Percentiles rank a stretch among this genome's conserved stretches.
These are phyloP conservation scores for Panulirus ornatus DNA, from an alignment of 1,140 invertebrate genomes.

Conservation along the genomic window DNA sequence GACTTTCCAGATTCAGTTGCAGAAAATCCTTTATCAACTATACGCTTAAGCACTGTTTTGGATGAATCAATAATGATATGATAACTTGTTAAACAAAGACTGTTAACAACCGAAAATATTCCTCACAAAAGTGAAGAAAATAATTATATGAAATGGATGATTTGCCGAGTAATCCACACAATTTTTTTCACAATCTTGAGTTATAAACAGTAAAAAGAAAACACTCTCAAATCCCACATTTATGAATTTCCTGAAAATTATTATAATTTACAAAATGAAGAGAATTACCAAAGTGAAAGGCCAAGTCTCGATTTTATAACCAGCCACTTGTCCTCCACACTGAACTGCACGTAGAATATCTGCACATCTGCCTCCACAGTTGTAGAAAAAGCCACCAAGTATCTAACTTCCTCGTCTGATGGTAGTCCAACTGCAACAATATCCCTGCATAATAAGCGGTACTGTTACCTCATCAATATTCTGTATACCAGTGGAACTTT, in stretches of 20 bases:
- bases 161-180: too few relatives aligned
- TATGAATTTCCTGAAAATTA: neutral
- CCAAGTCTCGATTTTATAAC: neutral
- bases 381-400: neutral
- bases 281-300: conserved; percentile 7
- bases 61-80: too few relatives aligned
- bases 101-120: too few relatives aligned
- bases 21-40: too few relatives aligned
- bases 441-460: neutral
- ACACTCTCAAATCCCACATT: too few relatives aligned
- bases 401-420: neutral
- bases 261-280: neutral
- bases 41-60: too few relatives aligned
- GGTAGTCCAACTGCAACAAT: conserved; percentile 13
- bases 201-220: too few relatives aligned
- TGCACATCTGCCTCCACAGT: neutral
- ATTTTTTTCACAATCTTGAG: too few relatives aligned
- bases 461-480: neutral
- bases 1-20: too few relatives aligned
- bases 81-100: too few relatives aligned
- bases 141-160: too few relatives aligned
- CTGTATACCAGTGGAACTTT: neutral
- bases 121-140: too few relatives aligned
- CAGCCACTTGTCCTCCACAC: neutral
- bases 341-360: neutral